A percentile compares a stretch with the other conserved stretches of the same genome.
Conservation (phyloP, 2,797 vertebrate species). For the Catamblyrhynchus diadema region DNA sequence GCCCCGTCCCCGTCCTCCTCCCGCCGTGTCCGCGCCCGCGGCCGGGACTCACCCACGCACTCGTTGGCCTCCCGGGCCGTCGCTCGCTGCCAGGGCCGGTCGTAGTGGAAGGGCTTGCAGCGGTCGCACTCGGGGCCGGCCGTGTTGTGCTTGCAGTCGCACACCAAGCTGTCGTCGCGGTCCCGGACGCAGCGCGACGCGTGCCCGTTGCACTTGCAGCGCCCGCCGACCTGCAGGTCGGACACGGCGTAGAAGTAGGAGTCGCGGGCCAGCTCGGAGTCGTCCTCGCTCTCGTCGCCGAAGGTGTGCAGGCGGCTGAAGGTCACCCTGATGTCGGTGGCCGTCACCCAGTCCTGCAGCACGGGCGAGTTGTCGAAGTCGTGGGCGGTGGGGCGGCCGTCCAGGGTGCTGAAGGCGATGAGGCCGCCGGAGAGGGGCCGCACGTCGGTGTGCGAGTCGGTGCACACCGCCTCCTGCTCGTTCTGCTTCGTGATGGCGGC, state of each 20-base stretch:
- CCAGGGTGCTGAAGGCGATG: constrained; percentile 99
- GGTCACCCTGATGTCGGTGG: constrained; percentile 95
- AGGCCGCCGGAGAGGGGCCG: constrained; percentile 92
- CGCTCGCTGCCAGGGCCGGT: constrained; percentile 97
- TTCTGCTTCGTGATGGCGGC: constrained; percentile 96
- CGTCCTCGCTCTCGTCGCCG: constrained; percentile 97
- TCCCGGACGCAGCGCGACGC: constrained; percentile 95
- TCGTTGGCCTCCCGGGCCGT: constrained; percentile 97
- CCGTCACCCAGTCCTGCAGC: constrained; percentile 99
- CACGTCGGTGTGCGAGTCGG: constrained; percentile 99
- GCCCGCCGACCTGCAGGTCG: constrained; percentile 96
- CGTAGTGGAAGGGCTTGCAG: constrained; percentile 98
- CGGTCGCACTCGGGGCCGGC: constrained; percentile 97
- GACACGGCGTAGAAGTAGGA: constrained; percentile 98
- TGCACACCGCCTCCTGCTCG: constrained; percentile 97
- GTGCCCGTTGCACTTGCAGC: constrained; percentile 98
- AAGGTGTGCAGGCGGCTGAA: constrained; percentile 96
- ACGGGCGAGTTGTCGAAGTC: constrained; percentile 99
- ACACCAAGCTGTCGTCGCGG: constrained; percentile 87
- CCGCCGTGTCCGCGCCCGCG: neutral
- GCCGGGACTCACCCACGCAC: constrained; percentile 90
- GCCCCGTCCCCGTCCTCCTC: neutral
- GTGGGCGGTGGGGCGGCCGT: constrained; percentile 95
- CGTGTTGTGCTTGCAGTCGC: constrained; percentile 98
- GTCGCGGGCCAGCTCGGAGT: constrained; percentile 94